Percentiles rank a stretch among this genome's conserved stretches.
Conservation (phyloP, 2,797 vertebrate genomes). For the Pantherophis vulpinus region DNA sequence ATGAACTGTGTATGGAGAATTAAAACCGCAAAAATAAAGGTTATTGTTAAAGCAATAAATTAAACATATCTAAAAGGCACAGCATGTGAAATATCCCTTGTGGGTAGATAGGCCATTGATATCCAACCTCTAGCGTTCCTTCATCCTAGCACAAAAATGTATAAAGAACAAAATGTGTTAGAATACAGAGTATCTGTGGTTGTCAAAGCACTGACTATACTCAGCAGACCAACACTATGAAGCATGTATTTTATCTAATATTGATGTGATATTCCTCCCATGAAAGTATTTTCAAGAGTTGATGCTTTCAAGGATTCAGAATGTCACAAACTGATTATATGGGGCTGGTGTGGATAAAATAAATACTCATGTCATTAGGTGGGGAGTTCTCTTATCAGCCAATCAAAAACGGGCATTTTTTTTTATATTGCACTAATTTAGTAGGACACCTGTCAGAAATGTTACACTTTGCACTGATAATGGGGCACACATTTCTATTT, state of each 20-base stretch:
- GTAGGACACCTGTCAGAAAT: background rate
- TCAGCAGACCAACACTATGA: slow-evolving; percentile 34
- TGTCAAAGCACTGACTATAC: slow-evolving; percentile 40
- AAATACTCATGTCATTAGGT: slow-evolving; percentile 34
- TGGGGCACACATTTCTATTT: slow-evolving; percentile 8
- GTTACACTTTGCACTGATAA: slow-evolving; percentile 2
- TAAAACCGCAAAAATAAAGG: slow-evolving; percentile 51
- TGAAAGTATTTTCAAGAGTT: background rate
- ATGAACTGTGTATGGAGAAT: slow-evolving; percentile 60
- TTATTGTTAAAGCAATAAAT: slow-evolving; percentile 52
- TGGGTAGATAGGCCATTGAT: slow-evolving; percentile 61
- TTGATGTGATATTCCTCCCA: background rate
- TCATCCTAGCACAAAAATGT: slow-evolving; percentile 47
- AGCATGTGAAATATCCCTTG: slow-evolving; percentile 61
- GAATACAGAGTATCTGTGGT: slow-evolving; percentile 40
- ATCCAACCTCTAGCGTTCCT: slow-evolving; percentile 52
- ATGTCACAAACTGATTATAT: background rate
- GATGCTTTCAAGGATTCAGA: slow-evolving; percentile 5
- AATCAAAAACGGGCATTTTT: slow-evolving; percentile 10
- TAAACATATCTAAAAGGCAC: slow-evolving; percentile 43
- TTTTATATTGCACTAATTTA: slow-evolving; percentile 10
- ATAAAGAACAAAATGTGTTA: slow-evolving; percentile 57
- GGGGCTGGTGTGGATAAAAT: background rate
- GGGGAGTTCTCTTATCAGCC: slow-evolving; percentile 25
- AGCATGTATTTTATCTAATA: slow-evolving; percentile 8